Base-by-base conservation (phyloP, 2,797 vertebrate genomes). In the Adrianichthys oophorus region DNA sequence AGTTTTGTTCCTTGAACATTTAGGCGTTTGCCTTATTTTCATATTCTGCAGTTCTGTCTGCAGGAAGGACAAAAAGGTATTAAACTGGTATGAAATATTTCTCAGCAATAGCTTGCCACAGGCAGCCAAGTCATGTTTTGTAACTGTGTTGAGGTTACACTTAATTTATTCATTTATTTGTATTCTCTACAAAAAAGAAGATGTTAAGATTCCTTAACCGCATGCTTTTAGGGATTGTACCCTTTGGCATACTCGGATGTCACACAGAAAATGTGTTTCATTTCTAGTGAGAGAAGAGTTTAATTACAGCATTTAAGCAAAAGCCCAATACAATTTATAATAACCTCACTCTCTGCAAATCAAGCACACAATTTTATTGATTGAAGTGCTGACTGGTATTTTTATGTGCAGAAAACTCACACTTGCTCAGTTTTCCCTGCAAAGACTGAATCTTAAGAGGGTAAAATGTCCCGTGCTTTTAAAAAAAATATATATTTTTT, bases 301-400 rank as follows among this genome's bases (percentile, higher is more conserved):
- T 50, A 56, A 78, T 55, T 60, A 43, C 41, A 40, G 56, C 52
- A 56, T 59, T 44, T 56, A 55, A 18, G 53, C 29, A 7, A 17
- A 23, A 48, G 26, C 1, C 46, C 69, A 60, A 61, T 65, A 10
- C 65, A 43, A 62, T 58, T 78, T 18, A 58, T 61, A 49, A 54
- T 14, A 29, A 54, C 43, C 43, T 65, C 23, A 7, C 41, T 18
- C 29, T 66, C 47, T 65, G 19, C 55, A 74, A 70, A 74, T 59
- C 24, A 52, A 48, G 17, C n/a, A 15, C 42, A 45, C 6, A 1
- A 26, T 68, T 71, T 60, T 61, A 44, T 62, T 37, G 23, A 66
- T 48, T 47, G n/a, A 54, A 40, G 49, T 17, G n/a, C 52, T 71
- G 55, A 44, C 42, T 52, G 66, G 32, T 57, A 40, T 45, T 50